These are phyloP conservation scores for Protonemura montana DNA, from an alignment of 2,888 invertebrate genomes.

Conservation along the genomic window DNA sequence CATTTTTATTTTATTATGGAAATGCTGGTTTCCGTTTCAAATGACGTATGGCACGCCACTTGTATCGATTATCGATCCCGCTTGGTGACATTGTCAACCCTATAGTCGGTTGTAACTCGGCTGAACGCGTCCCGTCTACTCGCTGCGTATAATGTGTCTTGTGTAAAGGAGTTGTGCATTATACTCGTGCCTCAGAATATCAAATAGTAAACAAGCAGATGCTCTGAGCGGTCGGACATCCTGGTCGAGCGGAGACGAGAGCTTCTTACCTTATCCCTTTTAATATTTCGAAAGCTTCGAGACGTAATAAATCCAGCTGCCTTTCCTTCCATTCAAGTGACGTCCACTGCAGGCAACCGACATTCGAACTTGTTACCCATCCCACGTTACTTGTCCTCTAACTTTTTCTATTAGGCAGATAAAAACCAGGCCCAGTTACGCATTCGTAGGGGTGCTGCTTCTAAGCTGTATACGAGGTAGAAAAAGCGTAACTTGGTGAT, in stretches of 20 bases:
- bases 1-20: no score
- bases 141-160: background rate
- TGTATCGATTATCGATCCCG: background rate
- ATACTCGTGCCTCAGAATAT: background rate
- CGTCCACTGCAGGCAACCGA: background rate
- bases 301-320: conserved; percentile 27
- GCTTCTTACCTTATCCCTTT: background rate
- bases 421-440: background rate
- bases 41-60: background rate
- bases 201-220: conserved; percentile 32
- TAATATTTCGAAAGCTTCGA: background rate
- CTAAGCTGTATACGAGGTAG: background rate
- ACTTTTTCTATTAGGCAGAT: background rate
- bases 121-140: background rate
- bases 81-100: background rate
- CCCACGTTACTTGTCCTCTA: background rate
- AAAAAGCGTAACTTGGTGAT: background rate
- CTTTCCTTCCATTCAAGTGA: conserved; percentile 7
- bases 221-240: conserved; percentile 13
- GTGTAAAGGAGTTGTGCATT: background rate
- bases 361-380: conserved; percentile 2
- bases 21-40: background rate
- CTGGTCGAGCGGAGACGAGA: conserved; percentile 25
- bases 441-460: background rate
- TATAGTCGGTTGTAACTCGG: background rate